Percentiles rank a stretch among this genome's conserved stretches.
Evolutionary conservation across 2,113 vertebrate species (phyloP).

Genomic region (Bombycilla garrulus): DNA sequence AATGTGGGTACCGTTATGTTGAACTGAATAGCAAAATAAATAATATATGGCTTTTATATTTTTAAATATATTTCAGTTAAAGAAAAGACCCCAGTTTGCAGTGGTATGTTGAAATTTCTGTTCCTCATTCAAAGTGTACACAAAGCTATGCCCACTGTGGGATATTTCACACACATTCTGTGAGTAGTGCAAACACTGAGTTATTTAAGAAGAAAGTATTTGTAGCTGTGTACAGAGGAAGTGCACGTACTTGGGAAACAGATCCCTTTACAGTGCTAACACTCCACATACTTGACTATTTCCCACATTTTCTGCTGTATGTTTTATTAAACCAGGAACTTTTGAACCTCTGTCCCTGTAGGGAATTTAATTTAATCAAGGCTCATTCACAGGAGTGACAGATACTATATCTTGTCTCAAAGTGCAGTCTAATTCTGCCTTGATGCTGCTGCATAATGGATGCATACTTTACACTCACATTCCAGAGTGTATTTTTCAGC

Average conservation of each 20-base stretch:
- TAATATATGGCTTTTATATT: neutral
- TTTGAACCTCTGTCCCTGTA: conserved; percentile 51
- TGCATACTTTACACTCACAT: conserved; percentile 46
- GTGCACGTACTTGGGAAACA: neutral
- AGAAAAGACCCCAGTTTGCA: neutral
- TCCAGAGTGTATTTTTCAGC: conserved; percentile 45
- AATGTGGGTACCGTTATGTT: neutral
- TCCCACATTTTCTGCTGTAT: conserved; percentile 26
- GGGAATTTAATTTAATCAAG: conserved; percentile 66
- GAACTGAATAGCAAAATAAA: neutral
- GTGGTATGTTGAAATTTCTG: neutral
- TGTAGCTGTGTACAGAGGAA: neutral
- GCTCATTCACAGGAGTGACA: conserved; percentile 30
- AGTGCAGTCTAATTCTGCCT: conserved; percentile 55
- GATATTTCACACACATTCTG: neutral
- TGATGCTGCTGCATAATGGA: conserved; percentile 58
- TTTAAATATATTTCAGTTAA: neutral
- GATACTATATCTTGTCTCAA: conserved; percentile 52
- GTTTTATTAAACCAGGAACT: conserved; percentile 61
- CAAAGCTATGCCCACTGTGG: neutral
- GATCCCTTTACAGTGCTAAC: neutral
- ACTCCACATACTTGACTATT: neutral
- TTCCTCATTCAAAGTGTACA: neutral
- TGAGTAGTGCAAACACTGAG: neutral
- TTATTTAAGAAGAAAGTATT: conserved; percentile 9